Conservation (phyloP, 2,888 invertebrate genomes). For the Cosmopolites sordidus region DNA sequence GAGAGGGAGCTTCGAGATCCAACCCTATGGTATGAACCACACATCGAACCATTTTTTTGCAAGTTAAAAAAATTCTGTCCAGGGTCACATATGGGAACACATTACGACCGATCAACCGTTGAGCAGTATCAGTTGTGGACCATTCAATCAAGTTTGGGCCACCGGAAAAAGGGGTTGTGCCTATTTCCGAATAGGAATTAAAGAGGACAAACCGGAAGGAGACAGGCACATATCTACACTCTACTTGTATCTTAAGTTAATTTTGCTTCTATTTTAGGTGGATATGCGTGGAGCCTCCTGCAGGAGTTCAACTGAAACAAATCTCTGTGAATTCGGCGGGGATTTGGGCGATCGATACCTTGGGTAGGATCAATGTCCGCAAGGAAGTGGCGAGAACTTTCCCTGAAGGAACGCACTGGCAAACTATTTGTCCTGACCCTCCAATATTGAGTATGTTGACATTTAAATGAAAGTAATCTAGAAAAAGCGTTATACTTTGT, state of each 20-base stretch:
- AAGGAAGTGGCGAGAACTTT: conserved; percentile 70
- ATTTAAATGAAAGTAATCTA: too few relatives aligned
- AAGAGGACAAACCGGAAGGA: conserved; percentile 61
- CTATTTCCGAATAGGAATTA: conserved; percentile 75
- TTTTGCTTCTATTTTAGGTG: conserved; percentile 52
- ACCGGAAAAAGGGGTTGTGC: conserved; percentile 82
- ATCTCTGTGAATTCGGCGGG: conserved; percentile 68
- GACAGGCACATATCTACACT: conserved; percentile 40
- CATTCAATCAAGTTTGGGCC: conserved; percentile 73
- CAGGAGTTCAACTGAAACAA: conserved; percentile 63
- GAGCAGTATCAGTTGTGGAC: conserved; percentile 68
- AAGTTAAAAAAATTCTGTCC: too few relatives aligned
- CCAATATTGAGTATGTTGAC: conserved; percentile 50
- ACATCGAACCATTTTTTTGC: too few relatives aligned
- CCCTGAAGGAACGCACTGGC: conserved; percentile 85
- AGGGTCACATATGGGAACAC: conserved; percentile 77
- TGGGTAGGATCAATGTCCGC: conserved; percentile 70
- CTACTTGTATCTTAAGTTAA: neutral
- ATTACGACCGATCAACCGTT: conserved; percentile 77
- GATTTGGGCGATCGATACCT: conserved; percentile 78
- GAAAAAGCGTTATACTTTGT: too few relatives aligned
- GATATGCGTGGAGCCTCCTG: conserved; percentile 73
- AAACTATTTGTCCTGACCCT: conserved; percentile 58
- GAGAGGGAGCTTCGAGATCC: conserved; percentile 69
- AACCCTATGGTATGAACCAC: conserved; percentile 64